These are phyloP conservation scores for Physocephala rufipes DNA, from an alignment of 2,888 invertebrate species.

Conservation along the genomic window DNA sequence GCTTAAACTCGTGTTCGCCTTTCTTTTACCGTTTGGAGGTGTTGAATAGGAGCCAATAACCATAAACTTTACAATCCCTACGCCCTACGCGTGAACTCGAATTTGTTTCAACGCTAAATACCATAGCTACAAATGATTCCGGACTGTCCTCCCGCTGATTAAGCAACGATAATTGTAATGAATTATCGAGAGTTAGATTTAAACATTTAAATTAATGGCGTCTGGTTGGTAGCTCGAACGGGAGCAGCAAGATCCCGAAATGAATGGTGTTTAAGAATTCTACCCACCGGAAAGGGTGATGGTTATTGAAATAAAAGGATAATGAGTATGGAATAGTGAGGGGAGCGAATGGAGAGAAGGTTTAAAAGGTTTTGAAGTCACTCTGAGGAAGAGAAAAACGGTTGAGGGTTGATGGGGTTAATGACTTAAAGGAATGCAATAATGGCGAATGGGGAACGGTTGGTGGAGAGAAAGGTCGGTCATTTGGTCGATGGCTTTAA, in stretches of 20 bases:
- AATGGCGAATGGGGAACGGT: too few species aligned
- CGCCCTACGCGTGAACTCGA: background rate
- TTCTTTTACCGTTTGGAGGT: constrained; percentile 4
- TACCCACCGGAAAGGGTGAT: too few species aligned
- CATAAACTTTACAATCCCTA: background rate
- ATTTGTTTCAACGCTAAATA: constrained; percentile 9
- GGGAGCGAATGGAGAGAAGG: too few species aligned
- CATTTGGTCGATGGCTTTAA: too few species aligned
- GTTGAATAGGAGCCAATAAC: background rate
- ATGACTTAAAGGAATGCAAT: too few species aligned
- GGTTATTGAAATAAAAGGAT: too few species aligned
- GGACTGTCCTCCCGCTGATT: constrained; percentile 14
- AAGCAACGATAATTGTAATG: constrained; percentile 30
- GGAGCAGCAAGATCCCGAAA: background rate
- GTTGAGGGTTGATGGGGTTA: too few species aligned
- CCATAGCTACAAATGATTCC: constrained; percentile 15
- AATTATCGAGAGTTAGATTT: constrained; percentile 33
- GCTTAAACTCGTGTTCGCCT: background rate
- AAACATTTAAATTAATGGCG: constrained; percentile 29
- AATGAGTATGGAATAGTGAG: too few species aligned
- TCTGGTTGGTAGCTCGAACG: background rate
- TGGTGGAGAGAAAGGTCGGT: too few species aligned
- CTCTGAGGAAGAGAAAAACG: too few species aligned
- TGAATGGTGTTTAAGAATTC: background rate
- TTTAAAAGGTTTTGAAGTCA: too few species aligned